Evolutionary conservation across 2,113 vertebrate genomes (phyloP), one percentile per base, ranked within the genome.

Genomic region (Salvelinus sp.): DNA sequence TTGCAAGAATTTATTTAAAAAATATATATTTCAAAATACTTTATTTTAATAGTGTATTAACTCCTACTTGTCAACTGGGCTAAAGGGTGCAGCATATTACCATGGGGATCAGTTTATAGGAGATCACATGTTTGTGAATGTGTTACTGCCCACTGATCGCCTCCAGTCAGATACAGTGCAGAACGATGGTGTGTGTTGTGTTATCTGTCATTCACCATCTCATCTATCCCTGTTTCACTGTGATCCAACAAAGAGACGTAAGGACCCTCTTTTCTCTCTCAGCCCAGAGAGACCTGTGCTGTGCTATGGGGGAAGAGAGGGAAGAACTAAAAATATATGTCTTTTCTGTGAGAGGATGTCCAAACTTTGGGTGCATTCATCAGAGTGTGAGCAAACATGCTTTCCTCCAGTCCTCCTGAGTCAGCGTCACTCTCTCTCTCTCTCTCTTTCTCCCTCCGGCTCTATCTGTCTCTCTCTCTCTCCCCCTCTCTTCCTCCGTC

Each of bases 141-240:
- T 28, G 69, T 48, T 30, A 65, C 25, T 27, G 25, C 13, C 27
- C 71, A 48, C 25, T 82, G 71, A 75, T 75, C 57, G 58, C 27
- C 7, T 64, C 16, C 69, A 62, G 33, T 38, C 33, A 38, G 71
- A 71, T 63, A 72, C 25, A 9, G 48, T 50, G 16, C 48, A 77
- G 22, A 12, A 30, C 25, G 2, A 38, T 44, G 38, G 50, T 54
- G 50, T 18, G 14, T 54, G 0, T 67, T 10, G 48, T 25, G 27
- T 27, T 83, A 83, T 83, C 84, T 69, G 27, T 60, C 33, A n/a
- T 71, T 20, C 50, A 74, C 82, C 78, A 67, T 76, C 73, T 47
- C 16, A 18, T 71, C 47, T 67, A 20, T 62, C n/a, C 69, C 30
- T 58, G 78, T 82, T 76, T 86, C 80, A 80, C 60, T 64, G 66